Evolutionary conservation across 2,888 invertebrate genomes (phyloP), one percentile per base, ranked within the genome.

Genomic region (Geophilus truncorum): DNA sequence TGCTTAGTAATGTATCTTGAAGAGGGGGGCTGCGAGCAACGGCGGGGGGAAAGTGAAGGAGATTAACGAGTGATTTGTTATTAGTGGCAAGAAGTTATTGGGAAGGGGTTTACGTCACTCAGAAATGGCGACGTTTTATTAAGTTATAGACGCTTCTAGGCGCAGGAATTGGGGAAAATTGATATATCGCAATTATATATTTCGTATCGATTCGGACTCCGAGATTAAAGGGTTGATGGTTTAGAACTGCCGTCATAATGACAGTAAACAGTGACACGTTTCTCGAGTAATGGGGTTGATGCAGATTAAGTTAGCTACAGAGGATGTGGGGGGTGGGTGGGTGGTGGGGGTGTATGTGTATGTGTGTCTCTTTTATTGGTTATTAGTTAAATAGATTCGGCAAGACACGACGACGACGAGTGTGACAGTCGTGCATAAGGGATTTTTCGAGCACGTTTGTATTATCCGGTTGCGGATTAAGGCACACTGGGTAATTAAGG

Each of bases 381-480:
- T 62, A 62, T 62, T 62, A 62, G 57, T 62, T 62, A 62, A 62
- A 62, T 62, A 62, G 57, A 62, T 62, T 62, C 57, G 57, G 57
- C 57, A 62, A 62, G 57, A 62, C 57, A 62, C 57, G 57, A 62
- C 57, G 57, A 23, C 57, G 57, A n/a, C 57, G 57, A 62, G 57
- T 62, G 57, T 62, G 57, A 62, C 57, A 62, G 57, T 62, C 57
- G 57, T 62, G 57, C 57, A 62, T 62, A 62, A 62, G 57, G 57
- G 57, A 62, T 62, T 62, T 62, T 62, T 62, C 57, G 57, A 62
- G 57, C 57, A 62, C 57, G 57, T 62, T 62, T 62, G 57, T 62
- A 62, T 62, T 62, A 62, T 62, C 57, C 57, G 57, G 57, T 62
- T 62, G 57, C 57, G 57, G 57, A 62, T 62, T 62, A 62, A 62